Evolutionary conservation across 1,140 invertebrate genomes (phyloP).

Genomic region (Brachionus sp.): DNA sequence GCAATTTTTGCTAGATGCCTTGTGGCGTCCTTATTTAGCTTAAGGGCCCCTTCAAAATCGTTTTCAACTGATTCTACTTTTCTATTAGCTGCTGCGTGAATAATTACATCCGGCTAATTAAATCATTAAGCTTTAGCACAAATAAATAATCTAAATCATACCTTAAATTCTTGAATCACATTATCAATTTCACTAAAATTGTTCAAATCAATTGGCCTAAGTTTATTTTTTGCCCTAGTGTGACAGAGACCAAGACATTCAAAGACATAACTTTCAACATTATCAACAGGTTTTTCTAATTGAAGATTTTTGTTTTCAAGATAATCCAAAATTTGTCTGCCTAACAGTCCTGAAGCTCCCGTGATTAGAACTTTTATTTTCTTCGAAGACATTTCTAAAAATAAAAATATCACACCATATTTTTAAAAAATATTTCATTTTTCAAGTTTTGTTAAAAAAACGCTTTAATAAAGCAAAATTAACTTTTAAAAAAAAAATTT

Average conservation of each 20-base stretch:
- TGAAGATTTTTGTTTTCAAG: constrained; percentile 51
- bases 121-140: not conserved
- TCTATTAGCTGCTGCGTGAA: constrained; percentile 64
- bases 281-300: not conserved
- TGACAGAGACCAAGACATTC: constrained; percentile 28
- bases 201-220: constrained; percentile 7
- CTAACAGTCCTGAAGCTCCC: constrained; percentile 63
- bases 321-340: constrained; percentile 56
- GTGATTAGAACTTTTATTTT: constrained; percentile 57
- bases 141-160: not conserved
- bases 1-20: constrained; percentile 58
- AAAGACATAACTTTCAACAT: not conserved
- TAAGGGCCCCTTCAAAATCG: constrained; percentile 56
- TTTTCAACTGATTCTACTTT: constrained; percentile 63
- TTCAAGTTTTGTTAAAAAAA: not conserved
- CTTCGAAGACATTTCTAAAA: not conserved
- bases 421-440: not conserved
- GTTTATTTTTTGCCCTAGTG: not conserved
- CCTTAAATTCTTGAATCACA: constrained; percentile 38
- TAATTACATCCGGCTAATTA: constrained; percentile 60
- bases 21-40: constrained; percentile 61
- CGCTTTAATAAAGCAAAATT: not conserved
- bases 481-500: not conserved
- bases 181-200: constrained; percentile 13
- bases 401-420: not conserved